Evolutionary conservation across 2,113 vertebrate genomes (phyloP), one percentile per base, ranked within the genome.

Genomic region (Neomonachus schauinslandi): DNA sequence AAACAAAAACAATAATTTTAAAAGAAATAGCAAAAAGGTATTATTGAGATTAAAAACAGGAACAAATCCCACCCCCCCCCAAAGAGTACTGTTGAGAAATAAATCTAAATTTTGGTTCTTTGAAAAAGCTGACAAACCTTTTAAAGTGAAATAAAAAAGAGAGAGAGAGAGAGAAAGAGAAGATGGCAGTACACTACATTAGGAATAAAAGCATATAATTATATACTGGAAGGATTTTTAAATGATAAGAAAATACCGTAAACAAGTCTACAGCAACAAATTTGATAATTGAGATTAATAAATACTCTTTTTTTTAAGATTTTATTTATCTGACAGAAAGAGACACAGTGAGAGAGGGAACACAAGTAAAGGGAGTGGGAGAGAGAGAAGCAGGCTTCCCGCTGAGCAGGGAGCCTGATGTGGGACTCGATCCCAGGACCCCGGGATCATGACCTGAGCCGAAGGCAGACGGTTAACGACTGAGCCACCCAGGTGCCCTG

Each of bases 241-340:
- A 96, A 91, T 28, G 24, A 26, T 24, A 86, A 61, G 53, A 93
- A 92, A 89, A 76, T 76, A 79, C 4, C 21, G 4, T 11, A 69
- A 10, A 14, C 49, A 92, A 89, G n/a, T 93, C 92, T 71, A 83
- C 0, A 65, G 36, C 67, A 82, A 82, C 11, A 83, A 72, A 87
- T 91, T 93, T 90, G 65, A 79, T 94, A n/a, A 72, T 5, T 92
- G 53, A 96, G 74, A n/a, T 67, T 55, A 95, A n/a, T 83, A 95
- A 90, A 3, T 76, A 86, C 8, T 69, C 67, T 74, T 86, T 46
- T 46, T 46, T 46, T 46, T 9, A 8, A 46, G 46, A 46, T 46
- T 46, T 46, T 46, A 46, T 46, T 46, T 46, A 7, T 46, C 8
- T 46, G 46, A 46, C 46, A 46, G 46, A 46, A 46, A 46, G 46